Evolutionary conservation across 2,888 invertebrate genomes (phyloP), one percentile per base, ranked within the genome.

Genomic region (Rotaria macrura): DNA sequence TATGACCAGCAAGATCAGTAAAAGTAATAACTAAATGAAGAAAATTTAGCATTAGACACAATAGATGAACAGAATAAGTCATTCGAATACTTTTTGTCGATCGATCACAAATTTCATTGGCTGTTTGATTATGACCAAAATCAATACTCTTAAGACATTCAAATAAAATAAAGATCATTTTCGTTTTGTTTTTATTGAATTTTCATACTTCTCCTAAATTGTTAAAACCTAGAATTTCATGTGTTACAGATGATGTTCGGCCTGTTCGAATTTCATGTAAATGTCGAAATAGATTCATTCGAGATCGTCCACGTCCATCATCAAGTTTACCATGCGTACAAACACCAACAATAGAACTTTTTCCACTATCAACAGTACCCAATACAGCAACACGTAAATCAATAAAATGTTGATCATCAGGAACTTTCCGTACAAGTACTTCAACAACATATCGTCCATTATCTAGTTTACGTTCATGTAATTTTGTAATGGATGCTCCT

Each of bases 201-300:
- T 52, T 38, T 43, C 87, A 89, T 88, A 87, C 91, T 90, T 79
- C 87, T 88, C 57, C 84, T 38, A 49, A 83, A 57, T 89, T 89
- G 91, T 96, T 95, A 90, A 99, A 99, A 17, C 98, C 99, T 10
- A 99, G 93, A 88, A 98, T 96, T 92, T 97, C 97, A 90, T 96
- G 96, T 87, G 96, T 96, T 89, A 97, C 95, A 10, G 96, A 96
- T 0, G 96, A 96, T 0, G 97, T 98, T 87, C 96, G 93, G 0
- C 97, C 97, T n/a, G 94, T 94, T 90, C 95, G 94, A 86, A 99
- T 95, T 91, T 99, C 99, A 91, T 99, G 99, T 88, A 96, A 92
- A 88, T 98, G 93, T 34, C 93, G 90, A 91, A 99, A 96, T 93
- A 99, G 95, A 91, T 97, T 98, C 14, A 98, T 92, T 1, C 99